These are phyloP conservation scores for Felis catus DNA, from an alignment of 2,113 vertebrate genomes.

Conservation along the genomic window F.catus_Fca126_mat1.0 CM031418.1:35537001-35537500, in stretches of 20 bases:
- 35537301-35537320: not conserved
- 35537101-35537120: not conserved
- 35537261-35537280: accelerated
- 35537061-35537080: not conserved
- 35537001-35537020: no score
- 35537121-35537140: not conserved
- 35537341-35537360: not conserved
- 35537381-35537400: not conserved
- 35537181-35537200: not conserved
- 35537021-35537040: no score
- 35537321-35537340: accelerated
- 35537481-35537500: not conserved
- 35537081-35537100: not conserved
- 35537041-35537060: no score
- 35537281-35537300: not conserved
- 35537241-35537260: not conserved
- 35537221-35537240: not conserved
- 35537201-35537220: not conserved
- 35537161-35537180: not conserved
- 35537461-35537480: not conserved
- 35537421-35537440: not conserved
- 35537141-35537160: not conserved
- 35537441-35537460: not conserved
- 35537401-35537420: not conserved
- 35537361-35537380: not conserved